Evolutionary conservation across 2,113 vertebrate genomes (phyloP).

Genomic region (Bagarius yarrelli): DNA sequence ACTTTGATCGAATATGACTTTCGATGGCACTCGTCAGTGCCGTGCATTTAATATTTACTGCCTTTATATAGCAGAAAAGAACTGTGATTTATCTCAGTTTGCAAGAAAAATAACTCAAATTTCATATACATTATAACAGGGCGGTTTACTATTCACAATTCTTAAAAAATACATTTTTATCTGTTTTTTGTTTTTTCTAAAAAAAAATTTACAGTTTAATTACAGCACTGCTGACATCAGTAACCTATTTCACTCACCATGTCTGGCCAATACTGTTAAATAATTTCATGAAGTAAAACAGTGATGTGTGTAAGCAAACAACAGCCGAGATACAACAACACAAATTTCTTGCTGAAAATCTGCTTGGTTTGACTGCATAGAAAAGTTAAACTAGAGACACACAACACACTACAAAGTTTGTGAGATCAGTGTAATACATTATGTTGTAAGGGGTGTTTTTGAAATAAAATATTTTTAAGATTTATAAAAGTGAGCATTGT

Average conservation of each 20-base stretch:
- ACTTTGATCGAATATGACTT: background rate
- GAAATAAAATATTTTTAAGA: background rate
- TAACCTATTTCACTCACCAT: background rate
- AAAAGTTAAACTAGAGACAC: background rate
- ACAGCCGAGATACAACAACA: background rate
- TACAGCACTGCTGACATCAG: background rate
- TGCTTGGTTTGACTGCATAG: background rate
- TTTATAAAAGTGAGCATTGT: background rate
- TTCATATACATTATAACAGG: background rate
- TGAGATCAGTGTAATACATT: background rate
- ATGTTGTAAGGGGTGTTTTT: background rate
- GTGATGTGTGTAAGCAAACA: background rate
- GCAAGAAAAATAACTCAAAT: background rate
- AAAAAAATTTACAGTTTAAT: background rate
- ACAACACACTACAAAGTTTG: background rate
- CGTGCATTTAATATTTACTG: conserved; percentile 18
- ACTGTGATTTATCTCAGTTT: background rate
- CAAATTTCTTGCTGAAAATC: background rate
- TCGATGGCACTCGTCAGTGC: background rate
- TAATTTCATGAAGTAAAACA: background rate
- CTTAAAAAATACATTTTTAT: too few relatives aligned
- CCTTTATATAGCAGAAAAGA: background rate
- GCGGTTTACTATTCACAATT: too few relatives aligned
- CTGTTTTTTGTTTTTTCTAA: too few relatives aligned
- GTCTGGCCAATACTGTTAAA: background rate